Conservation (phyloP, 2,888 invertebrate species). For the Drosophila barbarae region DNA sequence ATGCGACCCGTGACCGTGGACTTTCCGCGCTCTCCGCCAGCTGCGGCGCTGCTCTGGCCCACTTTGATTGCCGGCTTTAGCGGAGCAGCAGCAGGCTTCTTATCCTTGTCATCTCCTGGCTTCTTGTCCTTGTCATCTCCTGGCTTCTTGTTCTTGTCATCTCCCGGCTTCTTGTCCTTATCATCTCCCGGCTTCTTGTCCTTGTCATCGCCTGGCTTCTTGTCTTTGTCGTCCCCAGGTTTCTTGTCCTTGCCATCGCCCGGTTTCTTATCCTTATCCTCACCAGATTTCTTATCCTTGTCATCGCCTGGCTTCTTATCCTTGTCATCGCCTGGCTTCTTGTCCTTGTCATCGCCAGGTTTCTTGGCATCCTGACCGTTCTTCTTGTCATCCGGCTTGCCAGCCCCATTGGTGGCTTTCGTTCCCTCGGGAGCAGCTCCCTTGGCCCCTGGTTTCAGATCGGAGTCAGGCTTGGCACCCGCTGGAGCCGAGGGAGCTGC, state of each 20-base stretch:
- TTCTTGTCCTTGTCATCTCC: conserved; percentile 54
- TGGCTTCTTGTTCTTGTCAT: conserved; percentile 52
- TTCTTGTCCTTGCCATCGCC: conserved; percentile 48
- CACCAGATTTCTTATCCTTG: conserved; percentile 54
- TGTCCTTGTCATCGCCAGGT: conserved; percentile 55
- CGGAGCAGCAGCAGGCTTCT: conserved; percentile 59
- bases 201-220: conserved; percentile 47
- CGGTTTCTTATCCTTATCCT: conserved; percentile 49
- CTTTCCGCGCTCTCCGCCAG: conserved; percentile 83
- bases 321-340: conserved; percentile 45
- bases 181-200: conserved; percentile 47
- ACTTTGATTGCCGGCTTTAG: conserved; percentile 77
- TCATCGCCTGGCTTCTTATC: conserved; percentile 47
- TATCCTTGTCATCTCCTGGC: conserved; percentile 48
- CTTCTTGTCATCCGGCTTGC: conserved; percentile 62
- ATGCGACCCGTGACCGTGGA: conserved; percentile 87
- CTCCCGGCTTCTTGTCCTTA: conserved; percentile 54
- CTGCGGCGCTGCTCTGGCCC: conserved; percentile 79
- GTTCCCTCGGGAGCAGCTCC: conserved; percentile 53
- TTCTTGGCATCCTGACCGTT: conserved; percentile 41
- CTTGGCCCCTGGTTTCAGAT: conserved; percentile 63
- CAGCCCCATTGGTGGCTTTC: conserved; percentile 62
- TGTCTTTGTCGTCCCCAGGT: conserved; percentile 45
- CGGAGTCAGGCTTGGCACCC: conserved; percentile 70
- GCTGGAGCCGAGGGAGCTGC: conserved; percentile 72